Base-by-base conservation (phyloP, 1,140 invertebrate genomes). In the Neodiprion pinetum region DNA sequence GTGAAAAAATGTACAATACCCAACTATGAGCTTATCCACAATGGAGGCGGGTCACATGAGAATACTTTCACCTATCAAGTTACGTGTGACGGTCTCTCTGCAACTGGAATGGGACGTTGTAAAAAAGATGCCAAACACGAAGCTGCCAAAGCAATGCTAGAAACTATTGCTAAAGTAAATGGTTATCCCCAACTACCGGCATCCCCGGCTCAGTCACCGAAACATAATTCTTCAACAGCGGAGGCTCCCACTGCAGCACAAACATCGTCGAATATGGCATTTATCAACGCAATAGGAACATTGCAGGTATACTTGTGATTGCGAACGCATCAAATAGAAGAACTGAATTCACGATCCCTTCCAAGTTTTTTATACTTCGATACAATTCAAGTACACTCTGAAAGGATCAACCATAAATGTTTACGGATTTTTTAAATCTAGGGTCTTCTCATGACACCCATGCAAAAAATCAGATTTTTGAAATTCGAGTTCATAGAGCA, bases 81-180 rank as follows among this genome's bases (percentile, higher is more conserved):
- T 1, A 74, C 73, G 5, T 89, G 87, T 67, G 82, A 86, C 67
- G 85, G 85, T 8, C 78, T 87, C 9, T 50, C 48, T 75, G 91
- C 91, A 9, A 85, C 78, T 72, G 93, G 92, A 12, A 84, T 84
- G 14, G 92, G 93, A 21, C 89, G 92, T 75, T 93, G 91, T 77
- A 93, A 93, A 84, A 93, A 94, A 84, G 92, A 93, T 85, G 92
- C 93, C 0, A 94, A 94, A 80, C 93, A 94, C 79, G 87, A 89
- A 75, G 93, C 93, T 69, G 93, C 93, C 2, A 90, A 89, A 77
- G 87, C 88, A 66, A 88, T 92, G 75, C 78, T 93, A 9, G 89
- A 91, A 77, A 82, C 83, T 48, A 85, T 88, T 67, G 84, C 78
- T 28, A 68, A 72, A 17, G 74, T 80, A n/a, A 84, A 83, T 89